These are phyloP conservation scores for Diuraphis noxia DNA, from an alignment of 1,140 invertebrate species.

Conservation along the genomic window DNA sequence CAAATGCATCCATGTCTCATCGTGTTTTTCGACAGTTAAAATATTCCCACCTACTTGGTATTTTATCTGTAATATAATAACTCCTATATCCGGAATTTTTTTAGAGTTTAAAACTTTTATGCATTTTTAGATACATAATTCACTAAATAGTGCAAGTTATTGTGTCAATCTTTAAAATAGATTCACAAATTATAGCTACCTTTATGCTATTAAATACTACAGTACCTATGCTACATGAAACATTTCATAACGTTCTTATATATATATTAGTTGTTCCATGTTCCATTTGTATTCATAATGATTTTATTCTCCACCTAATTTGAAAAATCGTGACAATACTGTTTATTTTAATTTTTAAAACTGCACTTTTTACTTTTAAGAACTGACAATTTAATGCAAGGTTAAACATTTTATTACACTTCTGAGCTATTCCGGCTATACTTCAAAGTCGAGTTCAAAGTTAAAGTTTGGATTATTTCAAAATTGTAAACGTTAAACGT, in stretches of 20 bases:
- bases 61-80: too few relatives aligned
- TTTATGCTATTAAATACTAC: too few relatives aligned
- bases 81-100: too few relatives aligned
- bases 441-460: background rate
- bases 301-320: background rate
- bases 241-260: background rate
- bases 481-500: background rate
- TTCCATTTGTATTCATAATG: background rate
- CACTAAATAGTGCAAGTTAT: background rate
- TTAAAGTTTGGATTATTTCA: background rate
- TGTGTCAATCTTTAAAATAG: background rate
- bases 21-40: background rate
- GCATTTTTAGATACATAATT: background rate
- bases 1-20: background rate
- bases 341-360: background rate
- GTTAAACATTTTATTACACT: background rate
- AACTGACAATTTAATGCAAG: background rate
- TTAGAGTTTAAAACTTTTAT: too few relatives aligned
- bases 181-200: background rate
- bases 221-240: background rate
- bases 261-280: background rate
- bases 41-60: background rate
- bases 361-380: background rate
- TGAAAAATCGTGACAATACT: background rate
- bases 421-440: background rate